Evolutionary conservation across 2,888 invertebrate genomes (phyloP).

Genomic region (Volucella inflata): DNA sequence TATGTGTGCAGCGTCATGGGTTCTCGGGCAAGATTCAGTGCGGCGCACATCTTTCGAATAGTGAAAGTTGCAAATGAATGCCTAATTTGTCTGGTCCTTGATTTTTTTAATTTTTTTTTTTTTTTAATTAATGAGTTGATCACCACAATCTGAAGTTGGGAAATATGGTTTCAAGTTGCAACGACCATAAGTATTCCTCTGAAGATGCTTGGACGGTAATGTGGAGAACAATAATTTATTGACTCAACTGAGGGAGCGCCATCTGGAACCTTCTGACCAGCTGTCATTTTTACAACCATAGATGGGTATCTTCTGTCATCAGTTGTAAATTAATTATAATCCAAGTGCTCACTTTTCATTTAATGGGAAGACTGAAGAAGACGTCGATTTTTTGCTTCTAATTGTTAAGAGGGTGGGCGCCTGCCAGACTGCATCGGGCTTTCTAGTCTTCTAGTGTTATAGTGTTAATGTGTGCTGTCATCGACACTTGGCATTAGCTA

Average conservation of each 20-base stretch:
- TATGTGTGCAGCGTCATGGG: not conserved
- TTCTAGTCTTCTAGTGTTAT: not conserved
- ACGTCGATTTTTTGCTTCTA: constrained; percentile 13
- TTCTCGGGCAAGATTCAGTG: constrained; percentile 37
- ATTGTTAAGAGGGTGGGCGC: constrained; percentile 45
- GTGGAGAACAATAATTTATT: constrained; percentile 63
- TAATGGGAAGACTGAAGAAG: constrained; percentile 36
- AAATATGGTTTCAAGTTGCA: constrained; percentile 39
- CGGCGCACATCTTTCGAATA: constrained; percentile 41
- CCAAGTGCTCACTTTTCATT: constrained; percentile 16
- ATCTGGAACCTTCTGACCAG: constrained; percentile 34
- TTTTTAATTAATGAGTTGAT: constrained; percentile 68
- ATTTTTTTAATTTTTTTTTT: constrained; percentile 1
- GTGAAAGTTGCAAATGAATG: constrained; percentile 70
- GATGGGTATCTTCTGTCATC: constrained; percentile 38
- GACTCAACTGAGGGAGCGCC: constrained; percentile 66
- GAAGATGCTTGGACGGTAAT: constrained; percentile 31
- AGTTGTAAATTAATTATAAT: constrained; percentile 46
- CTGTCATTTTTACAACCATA: constrained; percentile 37
- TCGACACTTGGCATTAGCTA: constrained; percentile 24
- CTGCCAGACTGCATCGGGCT: constrained; percentile 17
- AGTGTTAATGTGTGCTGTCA: constrained; percentile 28
- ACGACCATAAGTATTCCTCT: constrained; percentile 25
- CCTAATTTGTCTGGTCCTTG: constrained; percentile 70
- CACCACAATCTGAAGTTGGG: constrained; percentile 58